Evolutionary conservation across 2,888 invertebrate species (phyloP), one percentile per base, ranked within the genome.

Genomic region (Phorcus lineatus): DNA sequence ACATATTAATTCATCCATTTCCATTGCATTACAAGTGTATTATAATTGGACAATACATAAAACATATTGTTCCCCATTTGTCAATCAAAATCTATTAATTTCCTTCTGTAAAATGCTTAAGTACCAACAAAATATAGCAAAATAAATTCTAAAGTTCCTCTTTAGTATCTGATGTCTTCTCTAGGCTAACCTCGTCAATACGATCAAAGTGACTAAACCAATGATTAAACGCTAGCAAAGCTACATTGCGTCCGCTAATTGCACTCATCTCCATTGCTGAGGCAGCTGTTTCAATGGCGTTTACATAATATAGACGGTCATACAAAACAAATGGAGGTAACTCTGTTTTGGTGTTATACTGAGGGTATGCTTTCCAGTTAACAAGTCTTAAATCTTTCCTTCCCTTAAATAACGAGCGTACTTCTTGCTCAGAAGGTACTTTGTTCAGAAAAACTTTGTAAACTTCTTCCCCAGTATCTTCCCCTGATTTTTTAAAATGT

Each of bases 181-280:
- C 52, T 22, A 52, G 22, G 13, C 47, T 77, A 16, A 82, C 28
- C 78, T 91, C 90, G 85, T 91, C 90, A 66, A 91, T 89, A 78
- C 89, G 89, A 81, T 91, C 91, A 74, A 88, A 85, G 47, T 86
- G 82, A 17, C 88, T 88, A 74, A 85, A 83, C 88, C 91, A 92
- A 62, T 92, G 89, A 75, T 94, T 93, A 83, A 93, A 91, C 0
- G 94, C 94, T 67, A 95, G 91, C 76, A 95, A 91, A 13, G 95
- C 95, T 36, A 94, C 94, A 92, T 96, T 96, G 88, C 94, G 94
- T 2, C 94, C 95, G 62, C 94, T 94, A 81, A 95, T 94, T 9
- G 94, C 94, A 89, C 94, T 94, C 95, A 95, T 95, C 93, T 95
- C 95, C 94, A 95, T 95, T 0, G 95, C 95, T 89, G 95, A 95